These are phyloP conservation scores for Amblyopsis hoosieri DNA, from an alignment of 2,797 vertebrate genomes.

Conservation along the genomic window DNA sequence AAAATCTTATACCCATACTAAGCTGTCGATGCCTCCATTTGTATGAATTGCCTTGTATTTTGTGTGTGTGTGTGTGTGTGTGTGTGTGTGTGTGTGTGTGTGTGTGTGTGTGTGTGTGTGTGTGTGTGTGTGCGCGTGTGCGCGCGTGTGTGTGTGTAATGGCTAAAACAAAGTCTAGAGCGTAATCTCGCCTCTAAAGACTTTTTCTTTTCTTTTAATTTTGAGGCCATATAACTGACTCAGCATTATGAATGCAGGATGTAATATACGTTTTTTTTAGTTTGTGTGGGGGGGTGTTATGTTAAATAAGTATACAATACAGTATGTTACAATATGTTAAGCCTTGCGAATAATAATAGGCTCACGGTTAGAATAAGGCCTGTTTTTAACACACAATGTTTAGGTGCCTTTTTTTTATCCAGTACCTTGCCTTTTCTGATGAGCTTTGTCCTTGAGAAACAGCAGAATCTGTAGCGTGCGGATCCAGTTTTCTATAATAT, in stretches of 20 bases:
- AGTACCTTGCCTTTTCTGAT: conserved; percentile 51
- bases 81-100: no score
- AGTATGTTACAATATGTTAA: conserved; percentile 2
- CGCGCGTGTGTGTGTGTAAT: no score
- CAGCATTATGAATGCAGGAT: neutral
- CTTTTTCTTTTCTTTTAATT: neutral
- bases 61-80: no score
- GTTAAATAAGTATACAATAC: neutral
- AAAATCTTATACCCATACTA: conserved; percentile 12
- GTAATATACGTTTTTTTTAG: neutral
- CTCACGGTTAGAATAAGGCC: conserved; percentile 7
- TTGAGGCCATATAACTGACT: conserved; percentile 4
- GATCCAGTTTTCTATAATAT: neutral
- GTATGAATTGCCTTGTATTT: conserved; percentile 8
- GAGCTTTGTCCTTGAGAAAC: conserved; percentile 9
- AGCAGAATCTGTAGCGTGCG: conserved; percentile 10
- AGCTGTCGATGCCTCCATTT: conserved; percentile 19
- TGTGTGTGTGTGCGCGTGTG: no score
- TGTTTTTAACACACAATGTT: conserved; percentile 34
- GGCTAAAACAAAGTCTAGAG: conserved; percentile 7
- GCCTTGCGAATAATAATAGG: conserved; percentile 25
- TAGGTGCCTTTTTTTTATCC: conserved; percentile 66
- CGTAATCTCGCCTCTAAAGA: conserved; percentile 15
- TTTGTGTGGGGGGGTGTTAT: conserved; percentile 6
- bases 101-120: no score